These are phyloP conservation scores for Drosophila picticornis DNA, from an alignment of 2,888 invertebrate genomes.

Conservation along the genomic window DNA sequence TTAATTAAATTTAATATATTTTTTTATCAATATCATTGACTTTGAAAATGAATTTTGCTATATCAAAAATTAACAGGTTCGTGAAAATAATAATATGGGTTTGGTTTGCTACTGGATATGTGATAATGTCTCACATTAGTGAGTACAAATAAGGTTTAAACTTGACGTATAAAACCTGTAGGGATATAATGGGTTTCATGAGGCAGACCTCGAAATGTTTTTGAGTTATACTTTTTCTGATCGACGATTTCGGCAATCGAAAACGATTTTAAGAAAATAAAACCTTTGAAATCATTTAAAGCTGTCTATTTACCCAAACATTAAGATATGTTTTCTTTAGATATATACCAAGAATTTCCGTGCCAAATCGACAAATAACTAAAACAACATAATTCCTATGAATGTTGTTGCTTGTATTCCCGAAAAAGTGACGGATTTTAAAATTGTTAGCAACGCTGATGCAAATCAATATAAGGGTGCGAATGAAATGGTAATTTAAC, in stretches of 20 bases:
- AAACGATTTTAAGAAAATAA: neutral
- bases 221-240: neutral
- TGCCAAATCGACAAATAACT: neutral
- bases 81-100: neutral
- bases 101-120: neutral
- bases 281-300: neutral
- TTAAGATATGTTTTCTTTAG: accelerated
- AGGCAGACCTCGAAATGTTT: neutral
- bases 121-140: neutral
- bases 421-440: too few relatives aligned
- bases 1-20: neutral
- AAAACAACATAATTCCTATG: neutral
- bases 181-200: too few relatives aligned
- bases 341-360: neutral
- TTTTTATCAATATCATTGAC: neutral
- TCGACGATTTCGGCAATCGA: neutral
- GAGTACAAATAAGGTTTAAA: neutral
- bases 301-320: too few relatives aligned
- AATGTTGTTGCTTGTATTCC: neutral
- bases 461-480: neutral
- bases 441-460: neutral
- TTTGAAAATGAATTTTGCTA: neutral
- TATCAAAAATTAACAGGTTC: neutral
- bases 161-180: neutral
- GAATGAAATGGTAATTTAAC: too few relatives aligned